phyloP scores from a whole-genome alignment of 2,888 invertebrate genomes.

The Lasioglossum villosulum region DNA sequence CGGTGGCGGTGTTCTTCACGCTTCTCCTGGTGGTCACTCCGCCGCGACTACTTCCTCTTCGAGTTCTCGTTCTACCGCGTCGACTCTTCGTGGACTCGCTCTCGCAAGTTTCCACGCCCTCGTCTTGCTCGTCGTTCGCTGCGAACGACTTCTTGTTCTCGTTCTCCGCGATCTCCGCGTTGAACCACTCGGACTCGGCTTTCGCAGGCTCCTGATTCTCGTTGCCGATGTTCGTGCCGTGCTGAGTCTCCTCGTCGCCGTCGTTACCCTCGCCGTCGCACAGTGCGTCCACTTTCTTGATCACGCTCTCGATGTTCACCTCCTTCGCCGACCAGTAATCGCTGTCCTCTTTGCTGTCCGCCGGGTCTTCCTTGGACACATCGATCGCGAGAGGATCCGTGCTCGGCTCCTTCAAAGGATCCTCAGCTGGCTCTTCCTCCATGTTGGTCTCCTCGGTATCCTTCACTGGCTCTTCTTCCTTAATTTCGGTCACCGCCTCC shows the following conservation, averaged over 20 bases:
- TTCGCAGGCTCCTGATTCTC: slow-evolving; percentile 73
- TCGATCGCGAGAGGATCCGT: slow-evolving; percentile 79
- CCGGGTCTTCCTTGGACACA: slow-evolving; percentile 84
- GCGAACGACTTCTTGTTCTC: slow-evolving; percentile 78
- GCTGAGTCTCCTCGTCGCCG: slow-evolving; percentile 74
- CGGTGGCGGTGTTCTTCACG: slow-evolving; percentile 81
- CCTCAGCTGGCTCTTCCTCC: slow-evolving; percentile 75
- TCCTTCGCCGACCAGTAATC: slow-evolving; percentile 93
- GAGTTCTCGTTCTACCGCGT: slow-evolving; percentile 82
- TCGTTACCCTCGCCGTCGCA: slow-evolving; percentile 84
- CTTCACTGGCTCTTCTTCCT: slow-evolving; percentile 72
- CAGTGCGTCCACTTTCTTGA: slow-evolving; percentile 91
- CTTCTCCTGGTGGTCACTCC: slow-evolving; percentile 87
- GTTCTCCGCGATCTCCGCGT: slow-evolving; percentile 73
- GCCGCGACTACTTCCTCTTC: slow-evolving; percentile 83
- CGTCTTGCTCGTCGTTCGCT: slow-evolving; percentile 80
- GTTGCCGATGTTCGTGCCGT: slow-evolving; percentile 68
- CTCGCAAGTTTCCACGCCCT: slow-evolving; percentile 81
- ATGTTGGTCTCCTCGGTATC: slow-evolving; percentile 73
- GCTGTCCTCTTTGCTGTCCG: slow-evolving; percentile 88
- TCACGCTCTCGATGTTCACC: slow-evolving; percentile 92
- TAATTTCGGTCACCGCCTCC: slow-evolving; percentile 73
- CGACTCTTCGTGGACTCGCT: slow-evolving; percentile 81
- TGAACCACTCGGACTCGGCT: slow-evolving; percentile 80
- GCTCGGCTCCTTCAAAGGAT: slow-evolving; percentile 74